phyloP scores from a whole-genome alignment of 1,140 invertebrate species.

The Drusus annulatus region DNA sequence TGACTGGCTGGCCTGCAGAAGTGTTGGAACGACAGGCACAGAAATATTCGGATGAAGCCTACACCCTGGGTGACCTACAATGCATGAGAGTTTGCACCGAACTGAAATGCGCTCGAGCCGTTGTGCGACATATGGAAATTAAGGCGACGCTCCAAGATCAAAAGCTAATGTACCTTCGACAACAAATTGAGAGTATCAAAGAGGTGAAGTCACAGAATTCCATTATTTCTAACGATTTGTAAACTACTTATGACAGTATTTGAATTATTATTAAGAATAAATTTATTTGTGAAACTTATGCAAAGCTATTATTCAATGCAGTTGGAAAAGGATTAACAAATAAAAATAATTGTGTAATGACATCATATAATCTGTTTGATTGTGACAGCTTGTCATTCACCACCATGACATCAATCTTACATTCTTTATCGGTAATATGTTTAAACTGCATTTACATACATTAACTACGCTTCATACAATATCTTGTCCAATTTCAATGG shows the following conservation, averaged over 20 bases:
- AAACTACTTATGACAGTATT: not conserved
- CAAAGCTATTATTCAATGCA: no score
- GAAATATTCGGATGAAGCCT: conserved; percentile 85
- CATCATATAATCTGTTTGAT: no score
- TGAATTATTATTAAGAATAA: no score
- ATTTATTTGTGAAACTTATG: no score
- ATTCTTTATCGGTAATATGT: no score
- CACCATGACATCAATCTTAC: no score
- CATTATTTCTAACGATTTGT: conserved; percentile 51
- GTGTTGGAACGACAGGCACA: conserved; percentile 86
- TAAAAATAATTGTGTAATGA: no score
- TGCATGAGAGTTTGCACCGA: conserved; percentile 90
- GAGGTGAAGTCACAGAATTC: conserved; percentile 84
- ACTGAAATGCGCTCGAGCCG: conserved; percentile 86
- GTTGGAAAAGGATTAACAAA: no score
- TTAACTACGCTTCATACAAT: no score
- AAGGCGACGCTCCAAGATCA: conserved; percentile 92
- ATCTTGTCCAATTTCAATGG: no score
- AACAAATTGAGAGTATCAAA: conserved; percentile 83
- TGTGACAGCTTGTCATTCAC: no score
- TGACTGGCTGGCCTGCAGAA: conserved; percentile 87
- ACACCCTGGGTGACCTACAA: conserved; percentile 84
- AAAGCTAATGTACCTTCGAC: conserved; percentile 86
- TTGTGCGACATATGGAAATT: conserved; percentile 89
- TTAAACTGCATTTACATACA: no score